Evolutionary conservation across 2,888 invertebrate genomes (phyloP), one percentile per base, ranked within the genome.

Genomic region (Acrobasis suavella): DNA sequence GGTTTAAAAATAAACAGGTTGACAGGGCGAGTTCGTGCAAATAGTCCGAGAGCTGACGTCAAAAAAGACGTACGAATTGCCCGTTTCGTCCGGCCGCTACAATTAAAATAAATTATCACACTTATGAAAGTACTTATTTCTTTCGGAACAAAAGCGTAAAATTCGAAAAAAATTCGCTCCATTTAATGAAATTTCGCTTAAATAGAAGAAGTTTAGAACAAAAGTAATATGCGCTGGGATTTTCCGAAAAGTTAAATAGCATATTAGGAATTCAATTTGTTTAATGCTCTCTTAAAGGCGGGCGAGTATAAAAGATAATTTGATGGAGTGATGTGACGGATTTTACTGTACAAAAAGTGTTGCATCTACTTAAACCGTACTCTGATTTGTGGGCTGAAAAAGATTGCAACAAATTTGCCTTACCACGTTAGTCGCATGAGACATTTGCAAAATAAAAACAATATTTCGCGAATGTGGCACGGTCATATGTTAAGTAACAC

Each of bases 241-340:
- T 85, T 77, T 71, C 69, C 67, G 79, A 82, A 84, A 90, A 90
- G 89, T 90, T 90, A 83, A 88, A 90, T 88, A 85, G 85, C 84
- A 76, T 86, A 84, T 89, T 87, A 86, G 74, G 80, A 80, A 86
- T 90, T 87, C 85, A 87, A 86, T 87, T 87, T 82, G 77, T 81
- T 83, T 83, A 85, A 85, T 83, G 81, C 76, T 73, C 73, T 77
- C 74, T 78, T 80, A 77, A 76, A 72, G 72, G 79, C 68, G 72
- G 69, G 58, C 60, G 69, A 65, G 67, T 70, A 65, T 52, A 52
- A 52, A 12, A 38, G 55, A 46, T 56, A 42, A 56, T 56, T 42
- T 2, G 42, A 14, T 42, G 17, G 15, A 32, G 32, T 52, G 32
- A 52, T 52, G 16, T 55, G 39, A 39, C 52, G 8, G 32, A 46